phyloP scores from a whole-genome alignment of 2,797 vertebrate species.

The Phalanger gymnotis region DNA sequence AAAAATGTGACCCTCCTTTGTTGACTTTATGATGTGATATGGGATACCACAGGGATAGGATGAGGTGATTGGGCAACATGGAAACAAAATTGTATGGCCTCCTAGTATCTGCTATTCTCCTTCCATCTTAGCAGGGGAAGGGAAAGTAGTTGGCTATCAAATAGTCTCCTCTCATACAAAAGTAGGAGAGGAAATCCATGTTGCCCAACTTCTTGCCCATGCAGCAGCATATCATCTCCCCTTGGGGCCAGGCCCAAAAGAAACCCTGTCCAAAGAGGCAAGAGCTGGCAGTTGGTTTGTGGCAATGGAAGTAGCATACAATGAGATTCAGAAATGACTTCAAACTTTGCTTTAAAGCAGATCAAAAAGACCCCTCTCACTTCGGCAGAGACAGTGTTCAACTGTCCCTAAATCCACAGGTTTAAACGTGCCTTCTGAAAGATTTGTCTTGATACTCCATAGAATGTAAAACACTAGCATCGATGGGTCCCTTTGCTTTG shows the following conservation, averaged over 20 bases:
- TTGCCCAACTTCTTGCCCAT: background rate
- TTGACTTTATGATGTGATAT: slow-evolving; percentile 52
- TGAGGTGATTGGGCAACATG: background rate
- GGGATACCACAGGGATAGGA: background rate
- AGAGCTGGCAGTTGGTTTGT: background rate
- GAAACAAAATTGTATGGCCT: background rate
- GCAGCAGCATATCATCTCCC: background rate
- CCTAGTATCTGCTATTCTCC: background rate
- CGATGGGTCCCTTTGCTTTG: background rate
- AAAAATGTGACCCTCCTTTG: slow-evolving; percentile 36
- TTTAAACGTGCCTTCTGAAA: background rate
- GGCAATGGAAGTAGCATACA: background rate
- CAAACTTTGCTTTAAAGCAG: background rate
- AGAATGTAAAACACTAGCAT: background rate
- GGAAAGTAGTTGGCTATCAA: background rate
- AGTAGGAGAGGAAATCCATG: background rate
- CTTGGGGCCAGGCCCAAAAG: background rate
- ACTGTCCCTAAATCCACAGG: background rate
- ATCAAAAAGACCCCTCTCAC: background rate
- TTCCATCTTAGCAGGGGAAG: background rate
- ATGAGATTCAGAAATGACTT: background rate
- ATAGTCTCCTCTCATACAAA: background rate
- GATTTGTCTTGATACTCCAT: background rate
- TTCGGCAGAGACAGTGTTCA: background rate
- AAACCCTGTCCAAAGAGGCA: background rate